Evolutionary conservation across 2,113 vertebrate genomes (phyloP).

Genomic region (Dipodomys ordii): DNA sequence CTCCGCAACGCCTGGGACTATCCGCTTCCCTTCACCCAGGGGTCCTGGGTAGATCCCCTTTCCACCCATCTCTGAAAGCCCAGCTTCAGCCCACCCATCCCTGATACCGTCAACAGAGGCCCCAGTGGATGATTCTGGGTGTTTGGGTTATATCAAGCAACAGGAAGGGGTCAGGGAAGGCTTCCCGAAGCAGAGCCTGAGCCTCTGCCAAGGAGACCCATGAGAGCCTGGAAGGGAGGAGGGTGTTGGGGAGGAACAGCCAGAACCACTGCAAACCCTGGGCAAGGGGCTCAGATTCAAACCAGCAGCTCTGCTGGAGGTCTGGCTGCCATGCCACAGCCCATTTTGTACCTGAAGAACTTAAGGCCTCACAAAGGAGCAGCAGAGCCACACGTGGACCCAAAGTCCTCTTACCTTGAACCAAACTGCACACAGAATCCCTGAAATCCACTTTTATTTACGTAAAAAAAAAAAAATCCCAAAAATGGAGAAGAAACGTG

Average conservation of each 20-base stretch:
- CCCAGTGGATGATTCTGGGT: neutral
- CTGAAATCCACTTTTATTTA: conserved; percentile 81
- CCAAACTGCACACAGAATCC: conserved; percentile 70
- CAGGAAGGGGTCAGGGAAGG: conserved; percentile 49
- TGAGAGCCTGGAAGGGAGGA: neutral
- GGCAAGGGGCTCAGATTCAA: neutral
- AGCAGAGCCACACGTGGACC: neutral
- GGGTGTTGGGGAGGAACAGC: neutral
- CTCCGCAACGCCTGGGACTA: neutral
- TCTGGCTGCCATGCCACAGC: neutral
- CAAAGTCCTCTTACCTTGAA: conserved; percentile 24
- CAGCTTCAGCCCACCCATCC: neutral
- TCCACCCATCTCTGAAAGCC: neutral
- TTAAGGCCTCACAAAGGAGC: neutral
- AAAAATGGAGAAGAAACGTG: conserved; percentile 60
- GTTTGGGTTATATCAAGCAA: conserved; percentile 36
- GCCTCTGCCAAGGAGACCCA: neutral
- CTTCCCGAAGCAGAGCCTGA: conserved; percentile 52
- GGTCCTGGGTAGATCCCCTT: neutral
- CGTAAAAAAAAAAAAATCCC: conserved; percentile 64
- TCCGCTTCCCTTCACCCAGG: neutral
- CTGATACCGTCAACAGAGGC: neutral
- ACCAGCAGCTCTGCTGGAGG: neutral
- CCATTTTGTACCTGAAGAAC: conserved; percentile 31
- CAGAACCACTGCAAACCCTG: neutral